Evolutionary conservation across 2,888 invertebrate genomes (phyloP), one percentile per base, ranked within the genome.

Genomic region (Lathronympha strigana): DNA sequence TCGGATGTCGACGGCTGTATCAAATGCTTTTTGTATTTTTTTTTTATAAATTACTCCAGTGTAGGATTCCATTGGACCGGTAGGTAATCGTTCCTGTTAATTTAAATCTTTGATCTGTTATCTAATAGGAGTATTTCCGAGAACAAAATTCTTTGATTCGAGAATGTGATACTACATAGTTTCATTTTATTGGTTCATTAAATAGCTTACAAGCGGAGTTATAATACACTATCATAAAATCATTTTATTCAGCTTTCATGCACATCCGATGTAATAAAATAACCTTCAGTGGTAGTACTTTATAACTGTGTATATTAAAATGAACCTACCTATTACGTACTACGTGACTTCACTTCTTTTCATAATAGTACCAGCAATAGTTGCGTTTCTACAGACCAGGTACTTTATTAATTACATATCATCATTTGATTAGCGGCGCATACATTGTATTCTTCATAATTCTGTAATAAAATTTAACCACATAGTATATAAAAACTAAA

Each of bases 41-140:
- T 71, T 71, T 73, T 67, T 70, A 71, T 72, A 71, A 72, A 69
- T 68, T 71, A 68, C 67, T 71, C 69, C 71, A 69, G 75, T 69
- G 71, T 72, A 67, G 70, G 70, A 72, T 76, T 69, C 77, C 77
- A 72, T 70, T 70, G 79, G 47, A 50, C 60, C 54, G 51, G 57
- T 85, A 81, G 51, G 57, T 85, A 81, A 86, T 82, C 79, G 81
- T 80, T 78, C 79, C 80, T 81, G 77, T 80, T 82, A 81, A 84
- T 83, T 84, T 81, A 80, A 85, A 84, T 79, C 79, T 76, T 77
- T 76, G 86, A 89, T 89, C 84, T 83, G 84, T 87, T 88, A 88
- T 88, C 88, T 87, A 82, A 84, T 84, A 86, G 84, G 78, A 83
- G 82, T 82, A 79, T 75, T 89, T 88, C 88, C 76, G 68, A 79